Conservation (phyloP, 2,797 vertebrate genomes). For the Crenichthys baileyi region DNA sequence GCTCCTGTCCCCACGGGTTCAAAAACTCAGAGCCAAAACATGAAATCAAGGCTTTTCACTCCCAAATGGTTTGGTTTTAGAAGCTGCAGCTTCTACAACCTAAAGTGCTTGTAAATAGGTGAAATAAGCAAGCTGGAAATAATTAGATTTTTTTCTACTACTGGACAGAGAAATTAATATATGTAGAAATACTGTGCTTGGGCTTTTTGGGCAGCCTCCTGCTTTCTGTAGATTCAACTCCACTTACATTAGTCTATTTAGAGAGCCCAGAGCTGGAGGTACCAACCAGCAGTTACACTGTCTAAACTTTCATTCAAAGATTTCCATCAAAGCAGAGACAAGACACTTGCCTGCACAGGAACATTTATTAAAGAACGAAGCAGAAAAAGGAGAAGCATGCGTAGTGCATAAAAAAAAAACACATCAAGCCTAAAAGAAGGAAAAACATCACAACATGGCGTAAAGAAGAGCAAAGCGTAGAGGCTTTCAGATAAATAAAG, state of each 20-base stretch:
- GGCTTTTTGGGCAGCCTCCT: not conserved
- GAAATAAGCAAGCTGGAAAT: not conserved
- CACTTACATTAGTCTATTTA: slow-evolving; percentile 9
- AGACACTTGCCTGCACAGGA: not conserved
- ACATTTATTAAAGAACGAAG: slow-evolving; percentile 13
- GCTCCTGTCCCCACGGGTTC: too few species aligned
- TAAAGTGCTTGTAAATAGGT: not conserved
- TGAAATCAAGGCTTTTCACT: not conserved
- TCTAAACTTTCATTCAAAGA: not conserved
- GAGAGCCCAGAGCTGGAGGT: not conserved
- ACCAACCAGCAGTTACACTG: slow-evolving; percentile 27
- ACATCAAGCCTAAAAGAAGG: slow-evolving; percentile 13
- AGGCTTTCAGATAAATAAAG: not conserved
- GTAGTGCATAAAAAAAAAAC: slow-evolving; percentile 9
- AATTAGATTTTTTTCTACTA: not conserved
- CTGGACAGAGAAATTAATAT: not conserved
- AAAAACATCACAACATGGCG: not conserved
- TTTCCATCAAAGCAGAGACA: not conserved
- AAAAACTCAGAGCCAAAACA: not conserved
- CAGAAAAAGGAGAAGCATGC: slow-evolving; percentile 40
- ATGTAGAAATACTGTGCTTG: not conserved
- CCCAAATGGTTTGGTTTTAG: not conserved
- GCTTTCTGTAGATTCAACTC: slow-evolving; percentile 21
- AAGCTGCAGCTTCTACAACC: not conserved
- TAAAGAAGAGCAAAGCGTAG: not conserved